phyloP scores from a whole-genome alignment of 2,113 vertebrate genomes.

The Tupaia tana region DNA sequence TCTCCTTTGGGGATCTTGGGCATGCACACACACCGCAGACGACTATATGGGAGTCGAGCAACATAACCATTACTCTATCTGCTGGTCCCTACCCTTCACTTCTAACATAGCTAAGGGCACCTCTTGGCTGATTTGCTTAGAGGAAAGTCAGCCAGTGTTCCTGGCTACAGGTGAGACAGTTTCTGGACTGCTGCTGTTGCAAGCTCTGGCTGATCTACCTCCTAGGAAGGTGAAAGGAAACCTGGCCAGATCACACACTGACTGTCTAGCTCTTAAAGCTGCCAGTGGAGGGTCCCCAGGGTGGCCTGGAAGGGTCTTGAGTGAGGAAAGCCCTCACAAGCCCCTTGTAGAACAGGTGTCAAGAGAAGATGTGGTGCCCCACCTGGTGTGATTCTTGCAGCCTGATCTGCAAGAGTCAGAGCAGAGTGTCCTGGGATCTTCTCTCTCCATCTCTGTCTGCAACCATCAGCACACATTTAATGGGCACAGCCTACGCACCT shows the following conservation, averaged over 20 bases:
- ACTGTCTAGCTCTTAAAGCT: not conserved
- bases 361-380: not conserved
- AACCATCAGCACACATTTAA: not conserved
- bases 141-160: not conserved
- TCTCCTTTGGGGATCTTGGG: no score
- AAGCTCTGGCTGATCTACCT: not conserved
- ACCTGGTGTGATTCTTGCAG: not conserved
- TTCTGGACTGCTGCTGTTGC: not conserved
- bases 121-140: not conserved
- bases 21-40: no score
- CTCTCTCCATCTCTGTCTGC: not conserved
- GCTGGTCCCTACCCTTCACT: not conserved
- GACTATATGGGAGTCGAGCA: no score
- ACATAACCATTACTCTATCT: no score
- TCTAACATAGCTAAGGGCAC: not conserved
- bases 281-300: not conserved
- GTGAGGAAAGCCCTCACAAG: not conserved
- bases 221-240: not conserved
- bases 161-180: not conserved
- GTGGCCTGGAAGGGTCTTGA: not conserved
- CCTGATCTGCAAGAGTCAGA: not conserved
- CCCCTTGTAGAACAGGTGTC: not conserved
- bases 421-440: not conserved
- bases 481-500: not conserved
- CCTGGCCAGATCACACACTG: accelerated